These are phyloP conservation scores for Sarcophaga variegata DNA, from an alignment of 2,888 invertebrate species.

Conservation along the genomic window DNA sequence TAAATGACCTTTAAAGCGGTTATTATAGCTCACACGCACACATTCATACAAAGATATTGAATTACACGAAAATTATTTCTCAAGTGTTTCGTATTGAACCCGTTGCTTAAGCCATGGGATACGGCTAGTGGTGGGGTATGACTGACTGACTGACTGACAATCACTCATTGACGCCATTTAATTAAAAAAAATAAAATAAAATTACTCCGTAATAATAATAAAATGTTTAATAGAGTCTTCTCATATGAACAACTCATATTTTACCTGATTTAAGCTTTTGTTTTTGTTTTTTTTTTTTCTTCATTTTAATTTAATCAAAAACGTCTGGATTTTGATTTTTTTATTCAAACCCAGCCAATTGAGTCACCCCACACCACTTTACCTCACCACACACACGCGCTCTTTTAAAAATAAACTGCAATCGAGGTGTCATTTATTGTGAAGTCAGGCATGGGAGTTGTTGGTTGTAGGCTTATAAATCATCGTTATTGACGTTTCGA, in stretches of 20 bases:
- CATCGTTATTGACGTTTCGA: background rate
- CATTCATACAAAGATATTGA: background rate
- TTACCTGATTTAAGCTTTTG: background rate
- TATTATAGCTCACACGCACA: slow-evolving; percentile 6
- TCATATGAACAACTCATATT: slow-evolving; percentile 29
- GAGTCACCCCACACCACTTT: too few relatives aligned
- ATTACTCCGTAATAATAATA: slow-evolving; percentile 21
- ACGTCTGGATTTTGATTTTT: too few relatives aligned
- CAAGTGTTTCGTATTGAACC: background rate
- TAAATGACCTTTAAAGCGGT: slow-evolving; percentile 51
- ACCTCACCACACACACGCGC: background rate
- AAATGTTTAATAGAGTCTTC: slow-evolving; percentile 40
- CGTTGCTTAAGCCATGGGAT: background rate
- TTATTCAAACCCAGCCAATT: too few relatives aligned
- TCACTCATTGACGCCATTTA: background rate
- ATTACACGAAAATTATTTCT: background rate
- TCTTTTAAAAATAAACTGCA: slow-evolving; percentile 3
- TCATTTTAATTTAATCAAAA: background rate
- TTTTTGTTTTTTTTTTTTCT: background rate
- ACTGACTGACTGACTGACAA: background rate
- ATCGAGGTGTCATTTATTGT: background rate
- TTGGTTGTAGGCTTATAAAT: background rate
- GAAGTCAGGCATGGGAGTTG: too few relatives aligned
- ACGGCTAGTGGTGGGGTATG: too few relatives aligned
- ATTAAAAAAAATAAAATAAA: background rate